Percentiles rank a stretch among this genome's conserved stretches.
These are phyloP conservation scores for Watsonalla binaria DNA, from an alignment of 2,888 invertebrate genomes.

Conservation along the genomic window DNA sequence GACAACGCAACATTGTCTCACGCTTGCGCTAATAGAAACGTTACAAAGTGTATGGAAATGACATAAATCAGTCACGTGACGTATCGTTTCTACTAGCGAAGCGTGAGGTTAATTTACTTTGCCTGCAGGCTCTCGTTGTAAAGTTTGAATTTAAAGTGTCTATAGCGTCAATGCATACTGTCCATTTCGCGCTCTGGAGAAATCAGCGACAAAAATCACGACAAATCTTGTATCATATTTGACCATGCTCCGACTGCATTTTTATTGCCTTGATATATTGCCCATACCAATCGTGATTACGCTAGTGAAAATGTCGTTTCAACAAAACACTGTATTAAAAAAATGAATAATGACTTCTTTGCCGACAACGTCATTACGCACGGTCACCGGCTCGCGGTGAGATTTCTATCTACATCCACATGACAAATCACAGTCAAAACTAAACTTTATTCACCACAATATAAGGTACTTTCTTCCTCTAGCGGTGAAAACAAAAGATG, in stretches of 20 bases:
- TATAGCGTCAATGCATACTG: too few species aligned
- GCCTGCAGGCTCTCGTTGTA: too few species aligned
- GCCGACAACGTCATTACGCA: conserved; percentile 71
- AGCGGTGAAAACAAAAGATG: conserved; percentile 5
- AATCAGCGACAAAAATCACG: neutral
- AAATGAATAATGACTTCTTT: conserved; percentile 77
- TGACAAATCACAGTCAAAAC: conserved; percentile 19
- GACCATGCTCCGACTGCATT: conserved; percentile 3
- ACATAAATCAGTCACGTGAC: too few species aligned
- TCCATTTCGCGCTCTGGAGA: neutral
- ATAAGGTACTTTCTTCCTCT: conserved; percentile 26
- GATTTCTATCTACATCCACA: conserved; percentile 62
- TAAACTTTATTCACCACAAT: conserved; percentile 19
- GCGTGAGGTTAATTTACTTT: too few species aligned
- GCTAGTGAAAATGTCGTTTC: conserved; percentile 77
- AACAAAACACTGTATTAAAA: conserved; percentile 77
- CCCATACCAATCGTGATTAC: conserved; percentile 72
- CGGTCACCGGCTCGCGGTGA: conserved; percentile 59
- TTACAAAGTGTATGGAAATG: too few species aligned
- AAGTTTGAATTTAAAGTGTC: too few species aligned
- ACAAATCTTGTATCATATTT: neutral
- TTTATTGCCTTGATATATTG: conserved; percentile 72
- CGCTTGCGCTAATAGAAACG: too few species aligned
- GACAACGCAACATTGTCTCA: too few species aligned
- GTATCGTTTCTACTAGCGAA: too few species aligned